A percentile compares a stretch with the other conserved stretches of the same genome.
phyloP scores from a whole-genome alignment of 2,797 vertebrate genomes.

The Otus scops region DNA sequence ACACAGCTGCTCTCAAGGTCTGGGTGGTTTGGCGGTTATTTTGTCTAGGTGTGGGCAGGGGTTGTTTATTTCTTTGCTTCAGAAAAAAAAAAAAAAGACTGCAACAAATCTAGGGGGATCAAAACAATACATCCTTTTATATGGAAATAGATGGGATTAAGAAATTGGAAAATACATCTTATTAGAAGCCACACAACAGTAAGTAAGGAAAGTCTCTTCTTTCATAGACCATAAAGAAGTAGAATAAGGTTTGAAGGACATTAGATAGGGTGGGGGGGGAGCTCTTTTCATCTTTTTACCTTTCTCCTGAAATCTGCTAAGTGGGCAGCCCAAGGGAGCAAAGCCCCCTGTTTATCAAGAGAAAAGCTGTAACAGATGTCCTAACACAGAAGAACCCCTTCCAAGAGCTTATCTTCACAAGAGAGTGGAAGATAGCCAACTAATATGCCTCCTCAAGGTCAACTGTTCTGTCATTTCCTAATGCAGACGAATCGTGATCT shows the following conservation, averaged over 20 bases:
- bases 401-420: not conserved
- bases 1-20: not conserved
- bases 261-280: not conserved
- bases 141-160: not conserved
- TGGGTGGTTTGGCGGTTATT: not conserved
- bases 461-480: not conserved
- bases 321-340: not conserved
- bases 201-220: not conserved
- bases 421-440: not conserved
- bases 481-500: not conserved
- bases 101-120: not conserved
- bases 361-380: not conserved
- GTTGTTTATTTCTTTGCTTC: not conserved
- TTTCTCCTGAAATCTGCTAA: not conserved
- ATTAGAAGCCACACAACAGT: not conserved
- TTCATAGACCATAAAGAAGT: not conserved
- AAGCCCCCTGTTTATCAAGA: not conserved
- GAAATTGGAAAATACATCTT: not conserved
- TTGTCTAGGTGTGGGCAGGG: not conserved
- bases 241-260: not conserved
- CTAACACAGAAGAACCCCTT: not conserved
- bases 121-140: not conserved
- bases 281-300: not conserved
- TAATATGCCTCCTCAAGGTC: slow-evolving; percentile 32
- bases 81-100: not conserved